Evolutionary conservation across 2,797 vertebrate genomes (phyloP).

Genomic region (Coregonus sp.): DNA sequence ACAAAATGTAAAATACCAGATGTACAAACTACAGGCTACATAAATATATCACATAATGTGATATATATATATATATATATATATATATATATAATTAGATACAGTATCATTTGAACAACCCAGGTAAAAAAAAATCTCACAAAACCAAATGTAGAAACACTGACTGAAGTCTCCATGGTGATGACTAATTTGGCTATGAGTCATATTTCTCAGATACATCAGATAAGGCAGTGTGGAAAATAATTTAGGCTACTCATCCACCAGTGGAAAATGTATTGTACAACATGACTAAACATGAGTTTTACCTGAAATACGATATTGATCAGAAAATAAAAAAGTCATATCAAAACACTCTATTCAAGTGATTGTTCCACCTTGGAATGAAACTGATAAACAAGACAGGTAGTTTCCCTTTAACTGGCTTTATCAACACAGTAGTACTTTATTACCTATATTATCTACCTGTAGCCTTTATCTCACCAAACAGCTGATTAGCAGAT

Average conservation of each 20-base stretch:
- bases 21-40: too few species aligned
- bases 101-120: background rate
- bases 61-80: too few species aligned
- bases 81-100: background rate
- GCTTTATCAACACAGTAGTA: conserved; percentile 19
- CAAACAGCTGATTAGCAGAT: background rate
- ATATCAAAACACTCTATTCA: background rate
- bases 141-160: background rate
- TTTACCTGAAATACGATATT: background rate
- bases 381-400: conserved; percentile 16
- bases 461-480: background rate
- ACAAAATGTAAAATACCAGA: too few species aligned
- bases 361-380: conserved; percentile 9
- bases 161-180: background rate
- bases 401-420: conserved; percentile 7
- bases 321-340: background rate
- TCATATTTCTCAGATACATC: background rate
- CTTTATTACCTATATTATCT: conserved; percentile 6
- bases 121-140: background rate
- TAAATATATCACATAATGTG: too few species aligned
- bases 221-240: background rate
- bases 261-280: background rate
- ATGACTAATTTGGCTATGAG: background rate
- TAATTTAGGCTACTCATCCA: background rate
- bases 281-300: background rate